Percentiles rank a stretch among this genome's conserved stretches.
These are phyloP conservation scores for Dorcus hopei DNA, from an alignment of 2,888 invertebrate species.

Conservation along the genomic window DNA sequence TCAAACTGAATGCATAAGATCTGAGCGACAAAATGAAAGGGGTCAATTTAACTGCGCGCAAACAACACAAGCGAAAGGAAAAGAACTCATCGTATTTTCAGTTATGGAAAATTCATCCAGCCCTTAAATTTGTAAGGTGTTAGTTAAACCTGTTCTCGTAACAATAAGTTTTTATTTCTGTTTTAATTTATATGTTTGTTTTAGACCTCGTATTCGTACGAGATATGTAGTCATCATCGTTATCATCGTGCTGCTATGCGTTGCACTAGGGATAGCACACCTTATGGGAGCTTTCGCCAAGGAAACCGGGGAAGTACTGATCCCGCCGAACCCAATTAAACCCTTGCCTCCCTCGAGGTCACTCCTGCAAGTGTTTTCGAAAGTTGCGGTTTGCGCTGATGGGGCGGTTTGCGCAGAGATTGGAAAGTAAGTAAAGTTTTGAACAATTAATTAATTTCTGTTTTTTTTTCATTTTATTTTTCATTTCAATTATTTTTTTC, in stretches of 20 bases:
- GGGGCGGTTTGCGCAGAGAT: slow-evolving; percentile 71
- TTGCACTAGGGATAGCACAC: slow-evolving; percentile 30
- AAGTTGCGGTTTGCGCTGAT: slow-evolving; percentile 77
- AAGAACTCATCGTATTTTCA: too few relatives aligned
- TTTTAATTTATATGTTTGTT: slow-evolving; percentile 10
- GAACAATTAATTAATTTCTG: too few relatives aligned
- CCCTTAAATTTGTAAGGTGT: too few relatives aligned
- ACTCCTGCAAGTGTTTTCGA: slow-evolving; percentile 61
- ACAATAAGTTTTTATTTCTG: not conserved
- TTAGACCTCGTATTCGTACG: slow-evolving; percentile 28
- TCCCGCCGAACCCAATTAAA: slow-evolving; percentile 65
- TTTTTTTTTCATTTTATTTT: too few relatives aligned
- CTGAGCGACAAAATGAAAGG: too few relatives aligned
- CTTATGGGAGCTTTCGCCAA: slow-evolving; percentile 29
- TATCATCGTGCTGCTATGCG: slow-evolving; percentile 27
- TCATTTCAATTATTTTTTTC: too few relatives aligned
- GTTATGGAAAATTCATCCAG: too few relatives aligned
- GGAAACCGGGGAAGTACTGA: slow-evolving; percentile 32
- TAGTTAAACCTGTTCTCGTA: not conserved
- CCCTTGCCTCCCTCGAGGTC: slow-evolving; percentile 66
- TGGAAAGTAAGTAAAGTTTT: slow-evolving; percentile 62
- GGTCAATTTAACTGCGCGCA: too few relatives aligned
- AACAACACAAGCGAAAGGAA: too few relatives aligned
- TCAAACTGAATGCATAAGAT: too few relatives aligned
- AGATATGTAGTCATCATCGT: slow-evolving; percentile 20